Conservation (phyloP, 1,140 invertebrate species). For the Drosophila gunungcola region DNA sequence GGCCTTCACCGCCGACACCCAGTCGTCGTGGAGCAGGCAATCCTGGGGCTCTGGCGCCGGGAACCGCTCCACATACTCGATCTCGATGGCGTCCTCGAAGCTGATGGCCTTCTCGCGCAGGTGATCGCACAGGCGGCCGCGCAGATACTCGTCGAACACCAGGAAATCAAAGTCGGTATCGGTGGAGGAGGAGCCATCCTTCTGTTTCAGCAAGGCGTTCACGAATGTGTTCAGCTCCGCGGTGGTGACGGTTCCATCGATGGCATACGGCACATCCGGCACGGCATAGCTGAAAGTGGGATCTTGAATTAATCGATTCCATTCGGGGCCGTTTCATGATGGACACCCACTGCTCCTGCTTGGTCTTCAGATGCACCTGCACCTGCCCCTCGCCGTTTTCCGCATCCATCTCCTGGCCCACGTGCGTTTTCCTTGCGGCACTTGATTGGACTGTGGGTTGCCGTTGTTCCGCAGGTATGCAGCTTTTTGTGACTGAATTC, state of each 20-base stretch:
- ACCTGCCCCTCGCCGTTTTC: slow-evolving; percentile 86
- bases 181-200: slow-evolving; percentile 54
- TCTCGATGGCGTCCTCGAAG: slow-evolving; percentile 91
- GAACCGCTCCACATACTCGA: slow-evolving; percentile 95
- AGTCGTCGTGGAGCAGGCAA: slow-evolving; percentile 97
- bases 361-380: slow-evolving; percentile 92
- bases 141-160: slow-evolving; percentile 92
- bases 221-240: slow-evolving; percentile 92
- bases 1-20: slow-evolving; percentile 94
- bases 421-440: slow-evolving; percentile 18
- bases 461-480: slow-evolving; percentile 15
- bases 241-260: slow-evolving; percentile 89
- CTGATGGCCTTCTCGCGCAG: slow-evolving; percentile 89
- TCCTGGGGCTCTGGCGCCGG: slow-evolving; percentile 95
- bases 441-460: background rate
- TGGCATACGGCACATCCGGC: slow-evolving; percentile 92
- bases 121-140: slow-evolving; percentile 87
- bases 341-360: slow-evolving; percentile 90
- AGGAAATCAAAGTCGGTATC: slow-evolving; percentile 95
- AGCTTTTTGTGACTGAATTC: background rate
- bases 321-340: slow-evolving; percentile 86
- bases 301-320: background rate
- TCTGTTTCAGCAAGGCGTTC: slow-evolving; percentile 89
- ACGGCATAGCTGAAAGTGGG: slow-evolving; percentile 91
- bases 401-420: slow-evolving; percentile 68